Evolutionary conservation across 2,113 vertebrate species (phyloP).

Genomic region (Strigops habroptila): DNA sequence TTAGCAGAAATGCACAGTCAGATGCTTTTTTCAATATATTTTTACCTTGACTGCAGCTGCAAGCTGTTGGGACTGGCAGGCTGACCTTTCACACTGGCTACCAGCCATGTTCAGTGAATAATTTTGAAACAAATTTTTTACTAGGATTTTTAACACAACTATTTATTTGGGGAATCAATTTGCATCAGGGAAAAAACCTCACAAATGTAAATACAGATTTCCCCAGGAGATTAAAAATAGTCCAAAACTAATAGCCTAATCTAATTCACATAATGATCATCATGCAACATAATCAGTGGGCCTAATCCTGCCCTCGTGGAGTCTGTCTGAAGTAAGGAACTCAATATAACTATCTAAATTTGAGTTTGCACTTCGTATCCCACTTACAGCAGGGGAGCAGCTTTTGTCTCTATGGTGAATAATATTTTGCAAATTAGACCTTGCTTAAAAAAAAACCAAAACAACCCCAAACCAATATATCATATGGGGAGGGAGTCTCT

Average conservation of each 20-base stretch:
- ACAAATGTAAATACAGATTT: slow-evolving; percentile 39
- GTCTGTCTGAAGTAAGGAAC: not conserved
- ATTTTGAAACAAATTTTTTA: slow-evolving; percentile 12
- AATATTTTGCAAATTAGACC: slow-evolving; percentile 35
- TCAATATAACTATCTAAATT: not conserved
- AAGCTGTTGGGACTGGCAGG: not conserved
- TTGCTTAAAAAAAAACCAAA: not conserved
- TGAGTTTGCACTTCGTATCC: not conserved
- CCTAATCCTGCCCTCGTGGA: not conserved
- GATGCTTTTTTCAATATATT: not conserved
- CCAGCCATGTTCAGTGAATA: not conserved
- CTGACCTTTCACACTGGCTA: slow-evolving; percentile 45
- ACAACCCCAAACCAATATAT: not conserved
- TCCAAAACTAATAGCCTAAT: slow-evolving; percentile 45
- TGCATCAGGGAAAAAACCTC: not conserved
- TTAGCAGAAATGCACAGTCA: not conserved
- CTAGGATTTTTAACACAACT: slow-evolving; percentile 36
- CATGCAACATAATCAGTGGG: not conserved
- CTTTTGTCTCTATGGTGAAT: slow-evolving; percentile 19
- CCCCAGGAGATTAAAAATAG: slow-evolving; percentile 36
- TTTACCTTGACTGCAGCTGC: not conserved
- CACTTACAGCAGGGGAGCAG: not conserved
- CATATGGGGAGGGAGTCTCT: not conserved
- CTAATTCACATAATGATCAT: slow-evolving; percentile 33
- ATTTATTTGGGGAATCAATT: slow-evolving; percentile 40